Conservation (phyloP, 2,888 invertebrate species). For the Rhamnusium bicolor region DNA sequence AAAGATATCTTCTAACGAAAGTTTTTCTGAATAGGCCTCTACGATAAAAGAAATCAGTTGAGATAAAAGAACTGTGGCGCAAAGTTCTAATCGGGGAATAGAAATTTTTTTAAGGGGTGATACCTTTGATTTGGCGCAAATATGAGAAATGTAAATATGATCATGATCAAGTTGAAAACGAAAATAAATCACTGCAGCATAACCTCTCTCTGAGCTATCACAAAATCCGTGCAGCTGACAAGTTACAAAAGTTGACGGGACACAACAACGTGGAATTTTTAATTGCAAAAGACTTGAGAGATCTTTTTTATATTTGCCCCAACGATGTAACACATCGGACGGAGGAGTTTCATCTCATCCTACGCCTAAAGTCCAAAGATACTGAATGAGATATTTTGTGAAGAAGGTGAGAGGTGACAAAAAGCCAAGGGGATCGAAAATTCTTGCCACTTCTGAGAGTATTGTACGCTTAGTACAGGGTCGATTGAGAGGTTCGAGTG, state of each 20-base stretch:
- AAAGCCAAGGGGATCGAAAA: slow-evolving; percentile 20
- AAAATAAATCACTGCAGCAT: no score
- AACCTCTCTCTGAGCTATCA: no score
- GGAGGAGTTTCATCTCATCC: slow-evolving; percentile 5
- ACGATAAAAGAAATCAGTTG: slow-evolving; percentile 14
- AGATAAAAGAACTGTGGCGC: slow-evolving; percentile 40
- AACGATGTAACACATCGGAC: not conserved
- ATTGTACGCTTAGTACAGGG: slow-evolving; percentile 9
- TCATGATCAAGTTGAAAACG: no score
- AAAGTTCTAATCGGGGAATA: slow-evolving; percentile 43
- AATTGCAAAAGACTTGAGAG: not conserved
- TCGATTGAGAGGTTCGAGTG: not conserved
- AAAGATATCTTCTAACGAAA: slow-evolving; percentile 13
- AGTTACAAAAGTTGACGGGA: no score
- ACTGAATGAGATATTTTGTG: slow-evolving; percentile 11
- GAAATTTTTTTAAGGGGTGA: slow-evolving; percentile 40
- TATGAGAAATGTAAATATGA: no score
- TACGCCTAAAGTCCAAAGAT: slow-evolving; percentile 14
- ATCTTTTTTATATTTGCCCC: not conserved
- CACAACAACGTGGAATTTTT: no score
- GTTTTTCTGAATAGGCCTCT: slow-evolving; percentile 8
- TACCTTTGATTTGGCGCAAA: slow-evolving; percentile 37
- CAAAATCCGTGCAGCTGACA: no score
- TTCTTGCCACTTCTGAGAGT: slow-evolving; percentile 18
- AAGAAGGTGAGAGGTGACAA: slow-evolving; percentile 5